Percentiles rank a stretch among this genome's conserved stretches.
Evolutionary conservation across 2,113 vertebrate species (phyloP).

Genomic region (Gallinago paraguaiae): DNA sequence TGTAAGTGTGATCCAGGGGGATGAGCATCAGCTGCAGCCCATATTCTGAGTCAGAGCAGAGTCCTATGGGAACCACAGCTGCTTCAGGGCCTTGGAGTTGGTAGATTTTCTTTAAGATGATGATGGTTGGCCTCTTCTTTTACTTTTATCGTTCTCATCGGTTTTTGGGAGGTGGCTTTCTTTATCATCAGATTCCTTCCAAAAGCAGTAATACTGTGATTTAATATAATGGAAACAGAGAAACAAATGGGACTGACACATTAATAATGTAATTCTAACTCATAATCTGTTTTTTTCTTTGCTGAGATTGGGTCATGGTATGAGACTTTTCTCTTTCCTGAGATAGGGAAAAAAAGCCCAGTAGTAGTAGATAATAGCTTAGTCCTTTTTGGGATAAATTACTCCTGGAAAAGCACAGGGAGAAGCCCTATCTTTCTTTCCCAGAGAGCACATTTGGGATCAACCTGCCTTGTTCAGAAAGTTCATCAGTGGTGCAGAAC

Average conservation of each 20-base stretch:
- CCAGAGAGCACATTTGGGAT: not conserved
- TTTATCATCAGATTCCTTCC: conserved; percentile 69
- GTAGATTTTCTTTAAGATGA: conserved; percentile 32
- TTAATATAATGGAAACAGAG: conserved; percentile 43
- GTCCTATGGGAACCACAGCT: conserved; percentile 33
- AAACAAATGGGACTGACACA: conserved; percentile 41
- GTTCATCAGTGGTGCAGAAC: not conserved
- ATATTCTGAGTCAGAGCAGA: conserved; percentile 32
- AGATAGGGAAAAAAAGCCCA: not conserved
- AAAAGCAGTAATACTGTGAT: conserved; percentile 55
- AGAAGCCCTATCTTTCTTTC: not conserved
- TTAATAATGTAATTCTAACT: conserved; percentile 18
- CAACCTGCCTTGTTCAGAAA: not conserved
- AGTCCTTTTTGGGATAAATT: not conserved
- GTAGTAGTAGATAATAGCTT: not conserved
- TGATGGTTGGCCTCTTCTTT: not conserved
- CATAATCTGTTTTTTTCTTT: conserved; percentile 4
- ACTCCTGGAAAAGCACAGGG: not conserved
- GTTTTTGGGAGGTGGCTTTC: conserved; percentile 33
- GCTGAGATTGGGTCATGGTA: not conserved
- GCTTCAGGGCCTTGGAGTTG: not conserved
- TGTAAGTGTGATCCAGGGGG: not conserved
- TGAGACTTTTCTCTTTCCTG: not conserved
- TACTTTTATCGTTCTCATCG: conserved; percentile 19
- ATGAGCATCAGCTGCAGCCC: conserved; percentile 43